Evolutionary conservation across 2,888 invertebrate species (phyloP), one percentile per base, ranked within the genome.

Genomic region (Heterodera filipjevi): DNA sequence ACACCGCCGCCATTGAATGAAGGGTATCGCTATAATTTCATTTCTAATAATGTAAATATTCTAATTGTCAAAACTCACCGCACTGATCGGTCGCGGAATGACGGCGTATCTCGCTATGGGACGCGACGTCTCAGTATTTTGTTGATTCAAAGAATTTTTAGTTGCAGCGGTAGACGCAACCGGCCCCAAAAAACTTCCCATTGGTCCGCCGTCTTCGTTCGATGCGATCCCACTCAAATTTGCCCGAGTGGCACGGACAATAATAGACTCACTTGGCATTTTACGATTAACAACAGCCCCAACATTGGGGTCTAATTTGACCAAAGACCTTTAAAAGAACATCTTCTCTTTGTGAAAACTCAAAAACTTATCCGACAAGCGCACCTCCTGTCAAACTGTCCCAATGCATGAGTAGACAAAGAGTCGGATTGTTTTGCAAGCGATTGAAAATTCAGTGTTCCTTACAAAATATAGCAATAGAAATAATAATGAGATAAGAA

Each of bases 101-200:
- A 78, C 78, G 35, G 78, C 66, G 49, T 77, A 78, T 30, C 74
- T 66, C 12, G 78, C 78, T n/a, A 78, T 39, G n/a, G 78, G 74
- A 10, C 46, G 68, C 6, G 39, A 39, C 33, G 74, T 22, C 6
- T n/a, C 76, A n/a, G 33, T 32, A 68, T 59, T 59, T 59, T 59
- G 59, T 10, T 59, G 59, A 27, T 59, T 19, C 12, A 59, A 59
- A 10, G 59, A 59, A 27, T 27, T 59, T 27, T 59, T 59, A n/a
- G 59, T 59, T 19, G 59, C 59, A 0, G 59, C 59, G 2, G 68
- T 35, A 1, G 12, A 68, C 33, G 75, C 10, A 16, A 75, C 68
- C 32, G 75, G 75, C 0, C 75, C 74, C 22, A 74, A 76, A 35
- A 74, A 78, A 27, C 78, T 78, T 22, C 78, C 75, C 78, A 78